Conservation (phyloP, 2,888 invertebrate genomes). For the Oscheius sp. region DNA sequence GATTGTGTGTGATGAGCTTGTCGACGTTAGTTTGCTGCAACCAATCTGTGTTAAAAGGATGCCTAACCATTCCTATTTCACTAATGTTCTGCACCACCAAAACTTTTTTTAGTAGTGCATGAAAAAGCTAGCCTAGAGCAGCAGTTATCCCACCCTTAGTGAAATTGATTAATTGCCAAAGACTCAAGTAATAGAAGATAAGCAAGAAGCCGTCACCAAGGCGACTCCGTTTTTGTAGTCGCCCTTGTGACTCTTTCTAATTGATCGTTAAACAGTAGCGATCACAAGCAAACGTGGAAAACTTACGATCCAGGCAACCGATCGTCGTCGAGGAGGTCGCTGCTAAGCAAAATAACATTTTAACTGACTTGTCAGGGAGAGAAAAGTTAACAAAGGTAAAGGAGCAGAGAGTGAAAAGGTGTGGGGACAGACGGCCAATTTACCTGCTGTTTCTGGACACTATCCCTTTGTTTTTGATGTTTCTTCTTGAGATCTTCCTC, state of each 20-base stretch:
- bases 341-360: conserved; percentile 25
- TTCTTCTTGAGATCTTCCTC: conserved; percentile 88
- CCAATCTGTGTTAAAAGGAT: conserved; percentile 12
- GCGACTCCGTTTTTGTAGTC: neutral
- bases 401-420: neutral
- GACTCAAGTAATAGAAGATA: conserved; percentile 1
- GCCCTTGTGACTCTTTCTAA: conserved; percentile 1
- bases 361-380: neutral
- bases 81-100: conserved; percentile 3
- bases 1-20: conserved; percentile 67
- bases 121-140: conserved; percentile 9
- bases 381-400: conserved; percentile 24
- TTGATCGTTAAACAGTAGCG: conserved; percentile 26
- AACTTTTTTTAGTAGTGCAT: conserved; percentile 11
- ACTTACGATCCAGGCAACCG: conserved; percentile 60
- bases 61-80: conserved; percentile 1
- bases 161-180: conserved; percentile 9
- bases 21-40: conserved; percentile 72
- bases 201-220: conserved; percentile 17
- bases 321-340: conserved; percentile 30
- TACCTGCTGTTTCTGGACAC: conserved; percentile 82
- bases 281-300: conserved; percentile 30
- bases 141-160: conserved; percentile 6
- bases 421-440: neutral
- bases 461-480: conserved; percentile 89